phyloP scores from a whole-genome alignment of 1,140 invertebrate genomes.

The Drosophila watanabei region DNA sequence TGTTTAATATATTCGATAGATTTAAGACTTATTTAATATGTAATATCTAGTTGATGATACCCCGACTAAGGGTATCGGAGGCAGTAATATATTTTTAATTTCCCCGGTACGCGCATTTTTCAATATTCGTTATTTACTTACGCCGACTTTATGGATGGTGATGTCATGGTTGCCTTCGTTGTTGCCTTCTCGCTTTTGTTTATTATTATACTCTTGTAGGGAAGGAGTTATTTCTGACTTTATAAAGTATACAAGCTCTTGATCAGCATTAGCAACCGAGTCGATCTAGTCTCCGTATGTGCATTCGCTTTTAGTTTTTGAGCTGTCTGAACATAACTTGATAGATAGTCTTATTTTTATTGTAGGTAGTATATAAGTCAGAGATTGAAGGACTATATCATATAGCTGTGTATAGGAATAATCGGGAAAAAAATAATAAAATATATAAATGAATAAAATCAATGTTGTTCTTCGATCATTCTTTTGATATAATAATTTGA shows the following conservation, averaged over 20 bases:
- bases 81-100: conserved; percentile 64
- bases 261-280: background rate
- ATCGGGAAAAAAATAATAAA: no score
- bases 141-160: conserved; percentile 44
- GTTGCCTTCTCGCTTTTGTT: conserved; percentile 13
- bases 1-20: background rate
- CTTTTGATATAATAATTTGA: no score
- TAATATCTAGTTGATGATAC: background rate
- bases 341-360: no score
- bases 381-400: no score
- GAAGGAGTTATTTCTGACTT: background rate
- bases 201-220: conserved; percentile 14
- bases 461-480: no score
- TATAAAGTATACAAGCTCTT: background rate
- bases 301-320: background rate
- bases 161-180: conserved; percentile 54
- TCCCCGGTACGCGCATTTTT: conserved; percentile 56
- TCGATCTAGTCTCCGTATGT: no score
- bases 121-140: conserved; percentile 67
- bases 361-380: no score
- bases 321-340: no score
- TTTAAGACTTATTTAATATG: background rate
- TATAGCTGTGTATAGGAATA: no score
- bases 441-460: no score
- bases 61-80: conserved; percentile 6